phyloP scores from a whole-genome alignment of 53 echinoderm and acorn worm species.

The Astropecten irregularis region DNA sequence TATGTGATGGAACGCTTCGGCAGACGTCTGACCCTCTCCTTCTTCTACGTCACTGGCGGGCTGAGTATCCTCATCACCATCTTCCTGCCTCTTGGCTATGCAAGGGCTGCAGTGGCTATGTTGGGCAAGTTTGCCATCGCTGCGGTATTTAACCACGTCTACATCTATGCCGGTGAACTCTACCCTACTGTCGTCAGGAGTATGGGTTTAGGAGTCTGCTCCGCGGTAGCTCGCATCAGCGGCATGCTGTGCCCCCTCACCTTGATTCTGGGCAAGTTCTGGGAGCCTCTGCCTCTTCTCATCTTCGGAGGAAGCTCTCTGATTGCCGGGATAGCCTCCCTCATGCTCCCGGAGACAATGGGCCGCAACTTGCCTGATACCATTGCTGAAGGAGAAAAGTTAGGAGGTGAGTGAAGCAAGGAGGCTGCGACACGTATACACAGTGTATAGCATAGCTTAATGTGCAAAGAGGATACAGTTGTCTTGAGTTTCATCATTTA shows the following conservation, averaged over 20 bases:
- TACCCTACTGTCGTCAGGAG: constrained; percentile 15
- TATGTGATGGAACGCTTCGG: constrained; percentile 24
- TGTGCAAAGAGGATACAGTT: no score
- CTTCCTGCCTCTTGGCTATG: constrained; percentile 1
- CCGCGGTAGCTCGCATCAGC: constrained; percentile 69
- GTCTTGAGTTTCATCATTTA: no score
- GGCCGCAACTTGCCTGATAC: constrained; percentile 61
- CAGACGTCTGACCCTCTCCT: not conserved
- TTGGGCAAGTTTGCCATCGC: constrained; percentile 1
- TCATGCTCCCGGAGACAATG: constrained; percentile 66
- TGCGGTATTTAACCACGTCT: constrained; percentile 4
- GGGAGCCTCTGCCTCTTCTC: constrained; percentile 69
- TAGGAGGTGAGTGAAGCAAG: constrained; percentile 58
- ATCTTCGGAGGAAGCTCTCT: constrained; percentile 64
- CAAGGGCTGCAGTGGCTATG: constrained; percentile 30
- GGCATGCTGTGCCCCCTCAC: constrained; percentile 69
- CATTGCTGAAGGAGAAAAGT: constrained; percentile 67
- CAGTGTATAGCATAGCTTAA: no score
- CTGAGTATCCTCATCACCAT: constrained; percentile 21
- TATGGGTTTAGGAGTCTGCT: constrained; percentile 63
- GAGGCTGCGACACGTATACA: no score
- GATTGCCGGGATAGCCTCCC: constrained; percentile 44
- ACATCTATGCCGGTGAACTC: constrained; percentile 19
- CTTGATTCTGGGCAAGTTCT: constrained; percentile 46
- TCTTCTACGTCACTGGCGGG: not conserved